Evolutionary conservation across 2,888 invertebrate species (phyloP).

Genomic region (Drosophila parthenogenetica): DNA sequence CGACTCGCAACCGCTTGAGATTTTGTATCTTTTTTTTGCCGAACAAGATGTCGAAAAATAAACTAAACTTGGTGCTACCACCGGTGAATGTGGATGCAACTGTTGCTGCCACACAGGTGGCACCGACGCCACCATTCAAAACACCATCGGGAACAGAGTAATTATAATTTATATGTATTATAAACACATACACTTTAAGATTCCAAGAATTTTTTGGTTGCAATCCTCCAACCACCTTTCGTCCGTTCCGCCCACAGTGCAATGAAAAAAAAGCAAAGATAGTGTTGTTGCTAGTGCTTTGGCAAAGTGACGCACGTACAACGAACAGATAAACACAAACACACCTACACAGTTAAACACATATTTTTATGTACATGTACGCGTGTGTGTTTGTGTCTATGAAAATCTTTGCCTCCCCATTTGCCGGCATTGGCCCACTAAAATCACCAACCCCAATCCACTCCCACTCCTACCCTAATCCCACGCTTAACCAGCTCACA

Average conservation of each 20-base stretch:
- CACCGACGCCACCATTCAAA: constrained; percentile 85
- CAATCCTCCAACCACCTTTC: not conserved
- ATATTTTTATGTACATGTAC: not conserved
- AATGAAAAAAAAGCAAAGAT: constrained; percentile 10
- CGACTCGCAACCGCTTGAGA: constrained; percentile 29
- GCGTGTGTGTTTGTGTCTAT: not conserved
- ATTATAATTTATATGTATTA: constrained; percentile 64
- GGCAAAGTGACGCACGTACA: constrained; percentile 52
- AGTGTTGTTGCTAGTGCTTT: constrained; percentile 26
- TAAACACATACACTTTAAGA: constrained; percentile 20
- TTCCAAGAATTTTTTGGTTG: constrained; percentile 27
- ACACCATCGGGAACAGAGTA: constrained; percentile 85
- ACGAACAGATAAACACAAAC: constrained; percentile 18
- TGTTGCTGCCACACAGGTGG: constrained; percentile 86
- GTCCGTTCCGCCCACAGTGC: constrained; percentile 8
- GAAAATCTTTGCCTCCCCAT: constrained; percentile 14
- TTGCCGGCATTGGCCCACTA: not conserved
- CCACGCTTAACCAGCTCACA: constrained; percentile 10
- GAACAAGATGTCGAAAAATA: constrained; percentile 93
- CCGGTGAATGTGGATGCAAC: constrained; percentile 93
- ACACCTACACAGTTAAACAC: constrained; percentile 19
- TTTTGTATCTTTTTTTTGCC: constrained; percentile 16
- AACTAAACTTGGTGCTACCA: constrained; percentile 94
- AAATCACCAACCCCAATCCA: not conserved
- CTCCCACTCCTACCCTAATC: not conserved